Base-by-base conservation (phyloP, 1,140 invertebrate genomes). In the Heliconius nattereri region DNA sequence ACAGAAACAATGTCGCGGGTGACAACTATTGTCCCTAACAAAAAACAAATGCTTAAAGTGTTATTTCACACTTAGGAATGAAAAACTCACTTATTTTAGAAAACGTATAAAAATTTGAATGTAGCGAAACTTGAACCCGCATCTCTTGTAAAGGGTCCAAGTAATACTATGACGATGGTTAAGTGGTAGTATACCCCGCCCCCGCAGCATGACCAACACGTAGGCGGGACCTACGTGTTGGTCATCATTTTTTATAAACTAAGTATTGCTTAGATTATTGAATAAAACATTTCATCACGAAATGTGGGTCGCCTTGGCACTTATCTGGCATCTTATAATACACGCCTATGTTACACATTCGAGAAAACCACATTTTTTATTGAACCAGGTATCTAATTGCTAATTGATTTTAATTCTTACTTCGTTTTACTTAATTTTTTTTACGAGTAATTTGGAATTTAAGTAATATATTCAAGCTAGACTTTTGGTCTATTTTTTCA, bases 361-460 rank as follows among this genome's bases (percentile, higher is more conserved):
- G 60, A 66, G n/a, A 60, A 60, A 66, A 29, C 60, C 11, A 66
- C 60, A 66, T 66, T 29, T 66, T 66, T 60, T 66, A 66, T 66
- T 29, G 26, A 66, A 66, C 29, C 29, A 29, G 26, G 26, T 60
- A 60, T 29, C 26, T 66, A 66, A 66, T 66, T 26, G 57, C 57
- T 26, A 26, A 13, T 26, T 66, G 60, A 9, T n/a, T 26, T 26
- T 13, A 66, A 66, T 26, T 66, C 23, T 66, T 13, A 66, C n/a
- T 9, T 66, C 1, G 23, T 66, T 66, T 29, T 66, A 29, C 26
- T 16, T 26, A 29, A 66, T 29, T 29, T 66, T 66, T 26, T 13
- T 11, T 23, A 66, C 26, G 2, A 29, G 60, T 26, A 19, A 52
- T 52, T 52, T 20, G 16, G 49, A 35, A 35, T 2, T 66, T 66